Conservation (phyloP, 2,888 invertebrate genomes). For the Chrysotoxum bicinctum region DNA sequence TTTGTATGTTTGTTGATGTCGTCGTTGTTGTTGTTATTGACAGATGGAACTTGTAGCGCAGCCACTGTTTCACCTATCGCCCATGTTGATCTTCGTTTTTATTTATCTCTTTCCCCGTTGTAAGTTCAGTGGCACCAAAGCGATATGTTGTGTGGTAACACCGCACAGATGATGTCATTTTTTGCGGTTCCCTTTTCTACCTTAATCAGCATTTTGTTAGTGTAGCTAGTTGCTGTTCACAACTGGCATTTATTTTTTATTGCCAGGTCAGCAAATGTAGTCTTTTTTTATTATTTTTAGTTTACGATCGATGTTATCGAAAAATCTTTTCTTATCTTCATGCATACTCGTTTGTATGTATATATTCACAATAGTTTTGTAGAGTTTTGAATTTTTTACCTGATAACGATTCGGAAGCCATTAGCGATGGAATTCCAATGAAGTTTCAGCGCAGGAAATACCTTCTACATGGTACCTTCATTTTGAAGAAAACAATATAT, state of each 20-base stretch:
- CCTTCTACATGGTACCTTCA: constrained; percentile 27
- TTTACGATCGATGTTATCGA: constrained; percentile 31
- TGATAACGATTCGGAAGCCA: constrained; percentile 45
- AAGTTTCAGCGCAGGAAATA: not conserved
- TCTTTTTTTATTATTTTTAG: not conserved
- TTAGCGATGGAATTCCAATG: constrained; percentile 25
- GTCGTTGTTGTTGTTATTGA: constrained; percentile 13
- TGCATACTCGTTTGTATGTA: too few relatives aligned
- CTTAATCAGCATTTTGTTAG: constrained; percentile 17
- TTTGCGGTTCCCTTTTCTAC: constrained; percentile 12
- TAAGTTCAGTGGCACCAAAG: not conserved
- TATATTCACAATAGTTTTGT: not conserved
- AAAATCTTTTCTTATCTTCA: not conserved
- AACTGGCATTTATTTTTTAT: not conserved
- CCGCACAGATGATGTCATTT: constrained; percentile 52
- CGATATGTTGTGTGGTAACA: constrained; percentile 3
- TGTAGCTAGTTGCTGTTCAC: not conserved
- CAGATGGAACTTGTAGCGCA: constrained; percentile 44
- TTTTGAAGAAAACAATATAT: not conserved
- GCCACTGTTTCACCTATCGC: constrained; percentile 16
- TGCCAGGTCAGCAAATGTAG: constrained; percentile 1
- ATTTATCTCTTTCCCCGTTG: constrained; percentile 8
- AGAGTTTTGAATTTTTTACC: not conserved
- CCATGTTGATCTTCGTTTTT: constrained; percentile 23
- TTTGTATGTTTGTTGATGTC: not conserved